These are phyloP conservation scores for Sarcophaga subvicina DNA, from an alignment of 2,888 invertebrate species.

Conservation along the genomic window DNA sequence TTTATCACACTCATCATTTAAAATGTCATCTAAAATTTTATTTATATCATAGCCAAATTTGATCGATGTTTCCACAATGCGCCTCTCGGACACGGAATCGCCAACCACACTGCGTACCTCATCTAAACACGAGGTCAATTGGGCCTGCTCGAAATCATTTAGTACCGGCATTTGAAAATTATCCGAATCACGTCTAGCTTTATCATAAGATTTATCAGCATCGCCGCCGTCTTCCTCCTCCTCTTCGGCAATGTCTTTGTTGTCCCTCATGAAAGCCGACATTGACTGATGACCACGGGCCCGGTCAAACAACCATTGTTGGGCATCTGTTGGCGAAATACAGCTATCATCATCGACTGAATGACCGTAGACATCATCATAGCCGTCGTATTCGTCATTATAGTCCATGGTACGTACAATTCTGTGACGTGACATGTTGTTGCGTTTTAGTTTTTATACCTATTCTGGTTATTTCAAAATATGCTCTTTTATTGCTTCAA, in stretches of 20 bases:
- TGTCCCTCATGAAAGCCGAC: slow-evolving; percentile 87
- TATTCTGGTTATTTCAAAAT: neutral
- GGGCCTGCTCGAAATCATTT: slow-evolving; percentile 87
- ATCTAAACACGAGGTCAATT: slow-evolving; percentile 92
- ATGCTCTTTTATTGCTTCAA: neutral
- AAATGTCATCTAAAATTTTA: slow-evolving; percentile 88
- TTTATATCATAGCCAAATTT: slow-evolving; percentile 88
- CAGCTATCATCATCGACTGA: slow-evolving; percentile 96
- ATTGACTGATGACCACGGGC: slow-evolving; percentile 88
- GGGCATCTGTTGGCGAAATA: slow-evolving; percentile 93
- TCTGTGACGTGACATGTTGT: slow-evolving; percentile 92
- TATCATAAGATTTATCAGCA: slow-evolving; percentile 82
- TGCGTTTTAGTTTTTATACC: slow-evolving; percentile 41
- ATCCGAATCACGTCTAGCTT: slow-evolving; percentile 79
- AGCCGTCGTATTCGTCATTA: slow-evolving; percentile 92
- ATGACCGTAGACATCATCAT: slow-evolving; percentile 92
- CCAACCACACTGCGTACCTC: slow-evolving; percentile 91
- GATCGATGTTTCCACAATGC: slow-evolving; percentile 88
- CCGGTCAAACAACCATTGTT: slow-evolving; percentile 93
- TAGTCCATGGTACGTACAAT: slow-evolving; percentile 92
- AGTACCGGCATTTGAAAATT: slow-evolving; percentile 83
- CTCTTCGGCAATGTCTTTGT: slow-evolving; percentile 88
- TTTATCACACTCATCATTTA: slow-evolving; percentile 82
- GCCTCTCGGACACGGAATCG: slow-evolving; percentile 88
- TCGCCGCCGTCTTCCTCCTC: slow-evolving; percentile 85